Base-by-base conservation (phyloP, 2,797 vertebrate genomes). In the Somateria mollissima region DNA sequence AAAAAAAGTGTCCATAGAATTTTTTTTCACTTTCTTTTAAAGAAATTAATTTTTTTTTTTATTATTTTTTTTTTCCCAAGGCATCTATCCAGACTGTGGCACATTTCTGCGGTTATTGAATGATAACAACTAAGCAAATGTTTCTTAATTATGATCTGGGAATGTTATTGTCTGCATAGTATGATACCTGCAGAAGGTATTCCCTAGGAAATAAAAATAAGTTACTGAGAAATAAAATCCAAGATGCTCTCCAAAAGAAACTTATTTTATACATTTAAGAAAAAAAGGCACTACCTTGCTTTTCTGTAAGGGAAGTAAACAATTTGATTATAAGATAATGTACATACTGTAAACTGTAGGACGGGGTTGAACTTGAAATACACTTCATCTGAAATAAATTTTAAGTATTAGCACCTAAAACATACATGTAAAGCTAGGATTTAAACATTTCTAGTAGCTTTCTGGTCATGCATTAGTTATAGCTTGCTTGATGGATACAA, bases 351-450 rank as follows among this genome's bases (percentile, higher is more conserved):
- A 94, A 95, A 95, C 34, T 58, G 25, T 58, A 72, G 72, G 20
- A 41, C 41, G 30, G 25, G 49, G 16, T 64, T 41, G 25, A 84
- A 61, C 16, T 76, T 67, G 37, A 89, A 83, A 85, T 54, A 65
- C 13, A 62, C 15, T 80, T 36, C 6, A 61, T 56, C n/a, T 84
- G 41, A 78, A 84, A 79, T 1, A n/a, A 30, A 66, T 66, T 89
- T 94, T 69, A 62, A 57, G 14, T 60, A 87, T n/a, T 86, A 92
- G 75, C 45, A 83, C 76, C 82, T 87, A 77, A 91, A 91, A 89
- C 8, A 3, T 51, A n/a, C n/a, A n/a, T n/a, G n/a, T n/a, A 56
- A 39, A 3, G 2, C 51, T 72, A 18, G 47, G 62, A 83, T 77
- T 79, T 25, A 27, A 65, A 89, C 10, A 12, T 43, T 22, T 41